Conservation (phyloP, 2,797 vertebrate species). For the Tenualosa ilisha region DNA sequence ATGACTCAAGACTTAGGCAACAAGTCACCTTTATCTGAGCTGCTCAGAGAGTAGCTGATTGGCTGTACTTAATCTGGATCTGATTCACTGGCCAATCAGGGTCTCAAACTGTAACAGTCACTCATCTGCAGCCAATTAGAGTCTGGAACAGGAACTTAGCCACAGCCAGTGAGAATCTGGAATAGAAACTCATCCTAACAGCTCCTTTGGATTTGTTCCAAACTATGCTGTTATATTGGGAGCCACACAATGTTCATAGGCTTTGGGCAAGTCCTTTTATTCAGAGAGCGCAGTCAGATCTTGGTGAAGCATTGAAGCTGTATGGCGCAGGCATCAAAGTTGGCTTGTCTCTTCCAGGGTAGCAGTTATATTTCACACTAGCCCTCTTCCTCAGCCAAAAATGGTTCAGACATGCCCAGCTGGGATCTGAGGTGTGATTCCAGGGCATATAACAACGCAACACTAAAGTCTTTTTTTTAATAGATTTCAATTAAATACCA, state of each 20-base stretch:
- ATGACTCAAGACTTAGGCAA: no score
- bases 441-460: background rate
- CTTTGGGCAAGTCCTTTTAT: background rate
- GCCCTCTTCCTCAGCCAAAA: background rate
- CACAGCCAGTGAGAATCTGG: background rate
- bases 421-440: background rate
- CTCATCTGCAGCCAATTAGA: background rate
- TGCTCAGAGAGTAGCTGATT: no score
- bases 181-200: background rate
- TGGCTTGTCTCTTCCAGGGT: background rate
- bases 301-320: background rate
- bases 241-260: background rate
- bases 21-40: no score
- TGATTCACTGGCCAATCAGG: background rate
- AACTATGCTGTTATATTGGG: background rate
- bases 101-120: background rate
- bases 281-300: background rate
- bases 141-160: background rate
- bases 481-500: background rate
- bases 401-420: background rate
- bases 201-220: background rate
- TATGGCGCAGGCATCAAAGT: background rate
- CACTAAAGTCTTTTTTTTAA: background rate
- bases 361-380: background rate
- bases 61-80: no score